phyloP scores from a whole-genome alignment of 1,140 invertebrate genomes.

The Pseudobourletiella spinata region DNA sequence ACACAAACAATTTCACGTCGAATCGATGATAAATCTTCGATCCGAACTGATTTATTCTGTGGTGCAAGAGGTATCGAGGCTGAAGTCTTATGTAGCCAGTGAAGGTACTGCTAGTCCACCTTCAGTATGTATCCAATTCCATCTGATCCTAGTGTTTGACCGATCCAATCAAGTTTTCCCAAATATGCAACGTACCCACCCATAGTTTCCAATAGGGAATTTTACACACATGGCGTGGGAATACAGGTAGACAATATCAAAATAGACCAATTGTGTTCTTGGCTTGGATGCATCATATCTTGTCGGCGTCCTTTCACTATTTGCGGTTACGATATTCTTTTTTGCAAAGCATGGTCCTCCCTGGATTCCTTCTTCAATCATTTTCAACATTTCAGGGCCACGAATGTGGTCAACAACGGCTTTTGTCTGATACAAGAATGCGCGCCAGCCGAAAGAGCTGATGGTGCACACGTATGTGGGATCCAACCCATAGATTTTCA shows the following conservation, averaged over 20 bases:
- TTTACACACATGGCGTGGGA: neutral
- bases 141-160: neutral
- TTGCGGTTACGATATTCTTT: neutral
- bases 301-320: neutral
- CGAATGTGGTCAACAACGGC: neutral
- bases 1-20: neutral
- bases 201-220: neutral
- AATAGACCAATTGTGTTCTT: neutral
- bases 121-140: neutral
- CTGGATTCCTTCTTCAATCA: neutral
- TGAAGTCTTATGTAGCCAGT: neutral
- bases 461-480: neutral
- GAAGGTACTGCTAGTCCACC: neutral
- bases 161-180: neutral
- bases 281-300: neutral
- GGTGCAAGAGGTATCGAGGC: neutral
- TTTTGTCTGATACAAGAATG: neutral
- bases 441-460: neutral
- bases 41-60: neutral
- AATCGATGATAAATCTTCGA: neutral
- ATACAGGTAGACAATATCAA: neutral
- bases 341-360: neutral
- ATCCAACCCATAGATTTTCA: neutral
- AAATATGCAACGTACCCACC: neutral
- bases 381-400: neutral